These are phyloP conservation scores for Notocelia uddmanniana DNA, from an alignment of 2,888 invertebrate genomes.

Conservation along the genomic window DNA sequence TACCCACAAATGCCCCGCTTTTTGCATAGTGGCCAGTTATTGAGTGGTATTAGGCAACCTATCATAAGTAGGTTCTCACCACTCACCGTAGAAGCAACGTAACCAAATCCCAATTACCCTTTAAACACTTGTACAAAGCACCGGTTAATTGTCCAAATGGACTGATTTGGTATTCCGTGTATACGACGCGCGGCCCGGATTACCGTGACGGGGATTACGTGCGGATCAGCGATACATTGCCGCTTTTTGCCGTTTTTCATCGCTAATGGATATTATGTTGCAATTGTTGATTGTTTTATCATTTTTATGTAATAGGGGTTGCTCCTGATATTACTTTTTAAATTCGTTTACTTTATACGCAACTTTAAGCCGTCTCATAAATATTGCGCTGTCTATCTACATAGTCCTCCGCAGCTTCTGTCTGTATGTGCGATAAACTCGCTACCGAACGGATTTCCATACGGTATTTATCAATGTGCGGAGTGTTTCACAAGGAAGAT, in stretches of 20 bases:
- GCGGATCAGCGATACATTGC: constrained; percentile 45
- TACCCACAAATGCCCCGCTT: no score
- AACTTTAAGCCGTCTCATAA: no score
- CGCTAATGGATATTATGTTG: constrained; percentile 11
- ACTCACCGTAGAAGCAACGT: not conserved
- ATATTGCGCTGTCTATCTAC: no score
- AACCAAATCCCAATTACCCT: constrained; percentile 20
- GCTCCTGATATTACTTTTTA: not conserved
- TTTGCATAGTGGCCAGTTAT: no score
- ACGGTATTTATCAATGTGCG: no score
- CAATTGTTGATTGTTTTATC: not conserved
- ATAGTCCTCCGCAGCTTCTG: no score
- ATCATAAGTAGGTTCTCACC: not conserved
- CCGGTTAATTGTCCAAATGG: constrained; percentile 45
- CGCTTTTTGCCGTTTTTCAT: constrained; percentile 20
- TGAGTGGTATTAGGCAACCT: not conserved
- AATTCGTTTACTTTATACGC: no score
- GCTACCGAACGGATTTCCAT: no score
- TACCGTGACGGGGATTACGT: constrained; percentile 40
- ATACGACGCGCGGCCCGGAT: constrained; percentile 52
- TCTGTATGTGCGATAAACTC: no score
- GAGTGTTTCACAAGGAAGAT: no score
- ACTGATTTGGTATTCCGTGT: constrained; percentile 57
- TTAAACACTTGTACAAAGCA: constrained; percentile 36
- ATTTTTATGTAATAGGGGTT: not conserved